A percentile compares a stretch with the other conserved stretches of the same genome.
phyloP scores from a whole-genome alignment of 2,113 vertebrate species.

The Lophius piscatorius region DNA sequence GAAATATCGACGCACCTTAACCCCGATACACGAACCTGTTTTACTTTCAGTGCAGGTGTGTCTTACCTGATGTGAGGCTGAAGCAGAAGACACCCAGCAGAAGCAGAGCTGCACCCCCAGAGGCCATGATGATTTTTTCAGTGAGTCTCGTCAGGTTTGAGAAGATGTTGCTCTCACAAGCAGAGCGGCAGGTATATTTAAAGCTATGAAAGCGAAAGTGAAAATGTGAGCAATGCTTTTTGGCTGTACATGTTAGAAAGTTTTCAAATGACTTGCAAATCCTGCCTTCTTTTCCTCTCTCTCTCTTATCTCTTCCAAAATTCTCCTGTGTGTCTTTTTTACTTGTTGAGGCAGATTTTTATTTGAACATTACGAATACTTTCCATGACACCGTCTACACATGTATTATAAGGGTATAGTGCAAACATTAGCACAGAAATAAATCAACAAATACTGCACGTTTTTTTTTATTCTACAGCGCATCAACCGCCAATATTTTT shows the following conservation, averaged over 20 bases:
- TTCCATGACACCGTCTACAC: no score
- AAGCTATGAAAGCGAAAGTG: slow-evolving; percentile 40
- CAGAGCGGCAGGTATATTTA: slow-evolving; percentile 47
- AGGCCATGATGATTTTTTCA: slow-evolving; percentile 52
- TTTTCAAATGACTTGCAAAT: not conserved
- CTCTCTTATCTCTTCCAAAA: not conserved
- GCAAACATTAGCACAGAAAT: no score
- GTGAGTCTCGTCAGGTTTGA: slow-evolving; percentile 7
- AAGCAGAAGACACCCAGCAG: slow-evolving; percentile 54
- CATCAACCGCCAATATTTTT: no score
- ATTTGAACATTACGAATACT: no score
- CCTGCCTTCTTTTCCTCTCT: not conserved
- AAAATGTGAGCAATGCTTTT: slow-evolving; percentile 16
- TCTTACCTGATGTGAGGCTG: slow-evolving; percentile 49
- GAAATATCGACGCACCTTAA: not conserved
- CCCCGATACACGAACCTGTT: not conserved
- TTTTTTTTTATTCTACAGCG: no score
- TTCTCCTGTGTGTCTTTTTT: no score
- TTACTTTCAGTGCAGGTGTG: not conserved
- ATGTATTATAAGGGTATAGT: no score
- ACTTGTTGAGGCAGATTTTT: no score
- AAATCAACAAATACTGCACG: no score
- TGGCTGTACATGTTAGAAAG: slow-evolving; percentile 40
- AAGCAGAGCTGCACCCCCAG: slow-evolving; percentile 45
- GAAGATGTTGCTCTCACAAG: slow-evolving; percentile 20